Evolutionary conservation across 2,888 invertebrate species (phyloP).

Genomic region (Asteroscopus sphinx): DNA sequence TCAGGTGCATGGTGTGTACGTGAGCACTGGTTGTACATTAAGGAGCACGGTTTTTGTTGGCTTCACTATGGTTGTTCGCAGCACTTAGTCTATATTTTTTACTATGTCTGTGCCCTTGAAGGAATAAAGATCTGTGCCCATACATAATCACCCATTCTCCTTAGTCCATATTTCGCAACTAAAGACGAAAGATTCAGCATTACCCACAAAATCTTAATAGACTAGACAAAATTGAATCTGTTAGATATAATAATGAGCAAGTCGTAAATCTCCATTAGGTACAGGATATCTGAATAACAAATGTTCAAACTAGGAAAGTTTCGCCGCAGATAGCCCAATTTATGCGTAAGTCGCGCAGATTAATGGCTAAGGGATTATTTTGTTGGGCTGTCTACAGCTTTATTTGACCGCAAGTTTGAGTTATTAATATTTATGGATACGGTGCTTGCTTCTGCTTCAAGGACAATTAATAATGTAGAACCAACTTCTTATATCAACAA

Average conservation of each 20-base stretch:
- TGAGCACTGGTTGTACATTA: no score
- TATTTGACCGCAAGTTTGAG: conserved; percentile 35
- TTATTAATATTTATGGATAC: conserved; percentile 20
- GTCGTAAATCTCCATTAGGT: conserved; percentile 53
- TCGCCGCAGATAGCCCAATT: conserved; percentile 49
- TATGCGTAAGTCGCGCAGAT: conserved; percentile 47
- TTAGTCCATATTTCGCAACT: not conserved
- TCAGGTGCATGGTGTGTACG: no score
- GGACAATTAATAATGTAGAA: no score
- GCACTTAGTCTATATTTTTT: no score
- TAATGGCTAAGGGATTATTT: conserved; percentile 50
- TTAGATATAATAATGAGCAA: conserved; percentile 42
- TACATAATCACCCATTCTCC: no score
- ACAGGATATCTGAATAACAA: conserved; percentile 55
- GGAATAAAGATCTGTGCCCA: no score
- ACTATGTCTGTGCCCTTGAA: no score
- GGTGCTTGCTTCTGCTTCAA: no score
- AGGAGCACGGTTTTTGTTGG: no score
- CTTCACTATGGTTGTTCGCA: no score
- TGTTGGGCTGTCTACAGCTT: conserved; percentile 17
- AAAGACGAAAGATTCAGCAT: not conserved
- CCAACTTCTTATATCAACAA: no score
- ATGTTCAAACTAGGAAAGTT: conserved; percentile 54
- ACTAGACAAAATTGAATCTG: conserved; percentile 40
- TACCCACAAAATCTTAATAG: conserved; percentile 17